Conservation (phyloP, 35 echinoderm and acorn worm species). For the Eucidaris tribuloides region DNA sequence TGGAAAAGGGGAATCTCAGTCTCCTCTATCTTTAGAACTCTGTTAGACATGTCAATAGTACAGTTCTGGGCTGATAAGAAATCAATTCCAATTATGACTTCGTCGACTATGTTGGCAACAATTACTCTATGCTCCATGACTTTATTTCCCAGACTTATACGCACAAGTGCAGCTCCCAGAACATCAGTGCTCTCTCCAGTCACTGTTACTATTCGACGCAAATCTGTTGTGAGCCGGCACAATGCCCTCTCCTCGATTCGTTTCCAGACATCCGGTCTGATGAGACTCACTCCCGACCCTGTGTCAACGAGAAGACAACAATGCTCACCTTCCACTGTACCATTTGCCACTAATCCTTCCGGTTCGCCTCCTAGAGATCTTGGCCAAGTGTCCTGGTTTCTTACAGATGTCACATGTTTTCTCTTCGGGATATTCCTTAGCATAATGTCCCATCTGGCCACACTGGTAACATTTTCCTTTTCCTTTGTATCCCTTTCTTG, state of each 20-base stretch:
- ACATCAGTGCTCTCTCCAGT: background rate
- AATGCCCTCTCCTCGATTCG: background rate
- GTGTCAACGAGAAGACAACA: background rate
- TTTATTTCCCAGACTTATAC: background rate
- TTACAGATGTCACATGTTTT: background rate
- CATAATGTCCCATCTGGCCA: background rate
- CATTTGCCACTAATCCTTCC: background rate
- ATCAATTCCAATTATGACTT: constrained; percentile 46
- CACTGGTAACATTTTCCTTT: background rate
- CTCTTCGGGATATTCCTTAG: background rate
- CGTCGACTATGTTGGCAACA: constrained; percentile 33
- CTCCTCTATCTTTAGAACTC: background rate
- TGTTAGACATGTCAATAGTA: background rate
- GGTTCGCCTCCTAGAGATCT: background rate
- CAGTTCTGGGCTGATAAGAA: background rate
- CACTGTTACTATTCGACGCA: background rate
- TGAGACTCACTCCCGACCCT: background rate
- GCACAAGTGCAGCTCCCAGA: background rate
- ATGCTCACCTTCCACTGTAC: background rate
- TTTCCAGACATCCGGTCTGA: background rate
- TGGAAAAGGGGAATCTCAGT: background rate
- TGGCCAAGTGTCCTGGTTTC: background rate
- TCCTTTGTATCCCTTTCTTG: background rate
- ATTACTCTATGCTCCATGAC: background rate
- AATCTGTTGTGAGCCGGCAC: background rate